Conservation (phyloP, 2,888 invertebrate genomes). For the Zygothrica quintamaculata region DNA sequence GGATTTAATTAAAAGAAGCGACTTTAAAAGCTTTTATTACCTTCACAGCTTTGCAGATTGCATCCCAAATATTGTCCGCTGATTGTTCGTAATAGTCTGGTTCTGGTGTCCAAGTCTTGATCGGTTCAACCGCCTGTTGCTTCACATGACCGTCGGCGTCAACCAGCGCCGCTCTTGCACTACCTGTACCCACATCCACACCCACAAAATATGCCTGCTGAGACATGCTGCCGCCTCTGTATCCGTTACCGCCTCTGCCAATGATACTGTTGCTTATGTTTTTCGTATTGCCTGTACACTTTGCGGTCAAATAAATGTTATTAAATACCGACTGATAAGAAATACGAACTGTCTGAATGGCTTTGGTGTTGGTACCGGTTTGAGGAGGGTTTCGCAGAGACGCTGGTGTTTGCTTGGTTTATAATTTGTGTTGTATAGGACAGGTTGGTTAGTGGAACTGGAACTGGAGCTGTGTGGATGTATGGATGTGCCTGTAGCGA, state of each 20-base stretch:
- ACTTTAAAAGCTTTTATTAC: constrained; percentile 85
- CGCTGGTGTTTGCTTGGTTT: too few species aligned
- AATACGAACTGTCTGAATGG: constrained; percentile 9
- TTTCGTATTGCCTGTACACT: constrained; percentile 18
- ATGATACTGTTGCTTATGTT: neutral
- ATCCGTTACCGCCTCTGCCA: neutral
- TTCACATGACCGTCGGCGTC: constrained; percentile 88
- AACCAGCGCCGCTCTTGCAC: constrained; percentile 94
- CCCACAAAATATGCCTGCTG: constrained; percentile 88
- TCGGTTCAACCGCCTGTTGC: constrained; percentile 87
- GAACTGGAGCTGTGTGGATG: neutral
- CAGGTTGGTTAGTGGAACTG: neutral
- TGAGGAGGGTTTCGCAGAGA: constrained; percentile 1
- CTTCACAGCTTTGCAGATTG: constrained; percentile 88
- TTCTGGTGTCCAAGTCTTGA: constrained; percentile 91
- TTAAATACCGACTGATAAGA: constrained; percentile 66
- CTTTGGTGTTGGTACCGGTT: constrained; percentile 19
- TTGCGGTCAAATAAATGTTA: constrained; percentile 72
- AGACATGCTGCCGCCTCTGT: constrained; percentile 57
- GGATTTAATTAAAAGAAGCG: constrained; percentile 45
- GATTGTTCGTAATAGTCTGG: constrained; percentile 95
- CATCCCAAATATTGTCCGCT: constrained; percentile 94
- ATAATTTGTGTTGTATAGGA: constrained; percentile 12
- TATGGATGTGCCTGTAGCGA: constrained; percentile 2
- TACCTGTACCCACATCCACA: constrained; percentile 97